A percentile compares a stretch with the other conserved stretches of the same genome.
Evolutionary conservation across 2,113 vertebrate species (phyloP).

Genomic region (Barnardius zonarius): DNA sequence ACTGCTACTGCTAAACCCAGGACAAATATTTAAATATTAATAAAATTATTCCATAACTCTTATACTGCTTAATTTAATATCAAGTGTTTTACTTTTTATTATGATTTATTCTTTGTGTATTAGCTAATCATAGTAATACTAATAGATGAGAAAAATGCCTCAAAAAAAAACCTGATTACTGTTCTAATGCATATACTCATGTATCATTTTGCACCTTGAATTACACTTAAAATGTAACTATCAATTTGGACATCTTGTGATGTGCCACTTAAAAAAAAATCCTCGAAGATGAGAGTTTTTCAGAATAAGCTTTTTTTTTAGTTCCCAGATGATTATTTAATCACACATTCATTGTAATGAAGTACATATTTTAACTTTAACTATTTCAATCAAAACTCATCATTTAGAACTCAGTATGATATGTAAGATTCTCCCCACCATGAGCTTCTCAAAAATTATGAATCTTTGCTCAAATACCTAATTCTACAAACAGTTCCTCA

Average conservation of each 20-base stretch:
- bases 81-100: neutral
- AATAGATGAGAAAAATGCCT: neutral
- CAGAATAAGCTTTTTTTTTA: neutral
- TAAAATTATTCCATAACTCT: neutral
- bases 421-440: neutral
- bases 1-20: no score
- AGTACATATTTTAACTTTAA: neutral
- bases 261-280: no score
- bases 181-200: neutral
- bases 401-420: neutral
- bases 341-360: neutral
- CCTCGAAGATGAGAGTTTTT: neutral
- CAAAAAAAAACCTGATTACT: neutral
- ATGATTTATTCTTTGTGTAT: neutral
- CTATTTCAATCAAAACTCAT: neutral
- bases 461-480: neutral
- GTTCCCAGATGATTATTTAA: neutral
- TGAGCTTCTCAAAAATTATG: neutral
- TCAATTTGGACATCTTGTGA: neutral
- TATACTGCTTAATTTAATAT: neutral
- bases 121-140: neutral
- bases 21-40: neutral
- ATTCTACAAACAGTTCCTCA: neutral
- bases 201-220: neutral
- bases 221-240: neutral